Conservation (phyloP, 2,888 invertebrate species). For the Megastigmus dorsalis region DNA sequence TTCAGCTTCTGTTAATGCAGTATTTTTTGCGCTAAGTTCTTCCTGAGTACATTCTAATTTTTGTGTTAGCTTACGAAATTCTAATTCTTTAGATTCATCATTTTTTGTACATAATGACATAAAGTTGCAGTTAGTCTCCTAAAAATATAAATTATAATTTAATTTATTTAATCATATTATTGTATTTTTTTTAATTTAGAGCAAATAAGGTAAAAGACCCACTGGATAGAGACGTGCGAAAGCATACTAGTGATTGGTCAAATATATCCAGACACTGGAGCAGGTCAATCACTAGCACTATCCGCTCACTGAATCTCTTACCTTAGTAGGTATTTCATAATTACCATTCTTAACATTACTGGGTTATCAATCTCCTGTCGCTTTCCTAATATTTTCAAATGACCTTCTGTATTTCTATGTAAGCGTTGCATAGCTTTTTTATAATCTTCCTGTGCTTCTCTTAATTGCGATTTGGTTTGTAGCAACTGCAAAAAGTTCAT, state of each 20-base stretch:
- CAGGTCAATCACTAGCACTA: no score
- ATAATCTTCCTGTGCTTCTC: slow-evolving; percentile 60
- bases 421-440: slow-evolving; percentile 60
- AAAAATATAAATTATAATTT: neutral
- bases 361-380: no score
- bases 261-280: no score
- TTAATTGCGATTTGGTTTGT: neutral
- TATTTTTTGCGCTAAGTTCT: slow-evolving; percentile 57
- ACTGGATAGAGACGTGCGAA: no score
- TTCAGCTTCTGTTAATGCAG: slow-evolving; percentile 59
- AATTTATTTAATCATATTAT: no score
- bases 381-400: no score
- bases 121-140: slow-evolving; percentile 6
- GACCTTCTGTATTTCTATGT: slow-evolving; percentile 59
- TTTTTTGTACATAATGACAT: slow-evolving; percentile 50
- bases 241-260: no score
- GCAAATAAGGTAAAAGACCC: no score
- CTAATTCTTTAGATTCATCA: slow-evolving; percentile 55
- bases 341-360: no score
- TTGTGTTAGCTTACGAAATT: slow-evolving; percentile 60
- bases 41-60: slow-evolving; percentile 60
- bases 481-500: slow-evolving; percentile 58
- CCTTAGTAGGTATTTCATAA: no score
- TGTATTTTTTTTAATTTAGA: no score
- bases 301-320: no score